Base-by-base conservation (phyloP, 1,140 invertebrate species). In the Cotesia glomerata region DNA sequence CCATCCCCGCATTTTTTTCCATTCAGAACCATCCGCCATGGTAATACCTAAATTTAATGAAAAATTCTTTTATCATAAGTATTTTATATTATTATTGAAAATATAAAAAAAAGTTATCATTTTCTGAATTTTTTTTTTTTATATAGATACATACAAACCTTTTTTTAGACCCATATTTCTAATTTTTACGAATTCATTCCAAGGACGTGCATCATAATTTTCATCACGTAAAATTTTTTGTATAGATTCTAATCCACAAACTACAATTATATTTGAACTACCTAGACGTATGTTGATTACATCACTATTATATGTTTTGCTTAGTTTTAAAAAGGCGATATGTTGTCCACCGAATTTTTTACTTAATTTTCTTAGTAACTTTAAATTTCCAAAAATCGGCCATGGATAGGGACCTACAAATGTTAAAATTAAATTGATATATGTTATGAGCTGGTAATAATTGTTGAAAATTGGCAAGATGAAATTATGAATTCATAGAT, bases 1-100 rank as follows among this genome's bases (percentile, higher is more conserved):
- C 84, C 95, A 96, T 62, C 87, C 86, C 52, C 94, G 88, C 74
- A 96, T 92, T 75, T 93, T 91, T 61, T 87, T 88, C 95, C 95
- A 96, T 4, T 92, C 78, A 7, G 88, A 77, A 0, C 94, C 94
- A 71, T 95, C 93, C 0, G 91, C 91, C 82, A 92, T 93, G 0
- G 94, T 94, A 18, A 95, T 92, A 34, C 93, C 90, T 91, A 32
- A 35, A 18, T 70, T 39, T 59, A 32, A 51, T 58, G n/a, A 70
- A 39, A 34, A 71, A 56, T 45, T 63, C 16, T 68, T 49, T 11
- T 69, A 13, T 16, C 54, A 58, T 49, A 39, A 39, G 36, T 35
- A 35, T 18, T 59, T 56, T 4, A 69, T n/a, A 54, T 69, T 56
- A 45, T n/a, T 61, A 34, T 26, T 3, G 3, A 26, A 26, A 26